Base-by-base conservation (phyloP, 2,797 vertebrate species). In the Microcaecilia unicolor region DNA sequence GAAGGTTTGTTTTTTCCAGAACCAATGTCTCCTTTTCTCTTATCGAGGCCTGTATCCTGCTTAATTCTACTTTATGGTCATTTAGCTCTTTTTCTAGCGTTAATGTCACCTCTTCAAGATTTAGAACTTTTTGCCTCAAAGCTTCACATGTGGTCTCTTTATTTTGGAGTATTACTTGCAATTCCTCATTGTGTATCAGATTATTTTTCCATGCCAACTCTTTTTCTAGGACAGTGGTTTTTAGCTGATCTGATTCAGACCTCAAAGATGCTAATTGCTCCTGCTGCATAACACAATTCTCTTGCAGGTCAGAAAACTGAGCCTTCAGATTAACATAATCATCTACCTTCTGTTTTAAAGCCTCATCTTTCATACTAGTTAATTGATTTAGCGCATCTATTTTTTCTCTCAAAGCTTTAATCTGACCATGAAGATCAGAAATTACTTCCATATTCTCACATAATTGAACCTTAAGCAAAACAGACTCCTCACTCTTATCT, bases 61-160 rank as follows among this genome's bases (percentile, higher is more conserved):
- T 56, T 4, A 71, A 55, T 38, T 85, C 64, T 5, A 42, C 53
- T 3, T 46, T 61, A 33, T 84, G 81, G 3, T 50, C 46, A 15
- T 64, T 49, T 10, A 84, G 54, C 46, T 63, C 58, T 36, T 29
- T 43, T 20, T 52, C 60, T 21, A 86, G 70, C 43, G 66, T 75
- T 4, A 48, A 25, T 19, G 69, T 46, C 0, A 61, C 48, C 32
- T 88, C 81, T 38, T 87, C 58, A 4, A 87, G 51, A 46, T 75
- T 51, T 10, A 56, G 53, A 12, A 79, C 26, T 32, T 78, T 67
- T 23, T 84, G 78, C 51, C 73, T 87, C 39, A 90, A 48, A 26
- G 47, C 49, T 19, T 66, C 57, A 35, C 72, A 82, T 48, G 91
- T 82, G 2, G 31, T 39, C 10, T 85, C 79, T 63, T 78, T 92